These are phyloP conservation scores for Seira sanloemensis DNA, from an alignment of 2,888 invertebrate genomes.

Conservation along the genomic window DNA sequence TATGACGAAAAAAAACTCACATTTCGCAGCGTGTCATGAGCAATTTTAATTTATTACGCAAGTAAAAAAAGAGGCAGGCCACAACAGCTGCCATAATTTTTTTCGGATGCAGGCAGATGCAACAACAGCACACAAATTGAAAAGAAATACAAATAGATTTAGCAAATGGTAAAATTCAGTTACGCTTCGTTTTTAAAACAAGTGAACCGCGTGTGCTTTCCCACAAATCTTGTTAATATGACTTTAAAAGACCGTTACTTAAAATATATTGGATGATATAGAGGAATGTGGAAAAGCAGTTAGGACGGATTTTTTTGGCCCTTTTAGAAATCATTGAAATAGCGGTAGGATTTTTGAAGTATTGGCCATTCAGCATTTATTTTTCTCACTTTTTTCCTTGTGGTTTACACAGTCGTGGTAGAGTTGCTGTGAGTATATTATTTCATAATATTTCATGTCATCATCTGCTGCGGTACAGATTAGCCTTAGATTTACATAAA, in stretches of 20 bases:
- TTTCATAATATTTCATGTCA: not conserved
- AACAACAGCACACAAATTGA: not conserved
- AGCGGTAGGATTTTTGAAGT: not conserved
- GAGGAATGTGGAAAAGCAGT: not conserved
- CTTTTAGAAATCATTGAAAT: not conserved
- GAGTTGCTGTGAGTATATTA: no score
- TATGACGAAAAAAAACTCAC: no score
- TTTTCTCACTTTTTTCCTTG: not conserved
- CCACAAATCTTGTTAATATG: not conserved
- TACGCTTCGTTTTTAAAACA: not conserved
- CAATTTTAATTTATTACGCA: not conserved
- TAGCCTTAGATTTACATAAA: not conserved
- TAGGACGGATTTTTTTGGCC: not conserved
- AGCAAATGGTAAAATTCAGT: not conserved
- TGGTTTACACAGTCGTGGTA: no score
- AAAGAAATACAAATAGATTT: not conserved
- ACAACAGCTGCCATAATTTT: no score
- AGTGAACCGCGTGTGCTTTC: not conserved
- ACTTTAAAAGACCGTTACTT: not conserved
- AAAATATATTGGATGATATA: not conserved
- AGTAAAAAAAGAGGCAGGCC: not conserved
- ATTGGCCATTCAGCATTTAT: not conserved
- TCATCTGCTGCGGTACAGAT: not conserved
- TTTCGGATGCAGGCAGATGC: no score
- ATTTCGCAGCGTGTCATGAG: no score